Percentiles rank a stretch among this genome's conserved stretches.
phyloP scores from a whole-genome alignment of 1,140 invertebrate genomes.

The Pectinophora gossypiella region DNA sequence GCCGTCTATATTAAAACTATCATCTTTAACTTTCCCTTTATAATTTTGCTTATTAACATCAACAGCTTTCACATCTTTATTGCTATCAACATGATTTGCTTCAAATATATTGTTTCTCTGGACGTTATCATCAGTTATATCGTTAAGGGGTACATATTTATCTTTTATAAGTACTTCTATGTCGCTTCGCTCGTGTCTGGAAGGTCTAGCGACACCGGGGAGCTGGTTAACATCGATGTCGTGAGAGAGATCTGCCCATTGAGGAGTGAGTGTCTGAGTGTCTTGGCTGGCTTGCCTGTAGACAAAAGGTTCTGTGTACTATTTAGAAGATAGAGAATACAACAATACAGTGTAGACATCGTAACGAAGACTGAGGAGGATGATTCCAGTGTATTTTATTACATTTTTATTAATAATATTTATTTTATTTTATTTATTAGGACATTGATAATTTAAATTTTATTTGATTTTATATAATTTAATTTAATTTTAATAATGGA shows the following conservation, averaged over 20 bases:
- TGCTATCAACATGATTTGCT: background rate
- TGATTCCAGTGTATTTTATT: too few species aligned
- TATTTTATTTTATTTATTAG: too few species aligned
- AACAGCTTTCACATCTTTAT: conserved; percentile 7
- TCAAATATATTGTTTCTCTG: conserved; percentile 8
- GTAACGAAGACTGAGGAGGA: too few species aligned
- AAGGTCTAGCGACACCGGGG: conserved; percentile 22
- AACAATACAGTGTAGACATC: too few species aligned
- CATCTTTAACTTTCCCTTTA: background rate
- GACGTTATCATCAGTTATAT: background rate
- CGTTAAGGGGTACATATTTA: conserved; percentile 31
- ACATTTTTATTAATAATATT: too few species aligned
- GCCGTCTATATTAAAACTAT: background rate
- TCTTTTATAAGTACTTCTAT: conserved; percentile 38
- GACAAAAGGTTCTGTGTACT: too few species aligned
- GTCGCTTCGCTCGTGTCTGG: conserved; percentile 30
- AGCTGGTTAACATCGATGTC: conserved; percentile 65
- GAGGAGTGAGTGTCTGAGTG: conserved; percentile 5
- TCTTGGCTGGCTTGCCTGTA: too few species aligned
- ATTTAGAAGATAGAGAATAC: too few species aligned
- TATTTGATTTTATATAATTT: too few species aligned
- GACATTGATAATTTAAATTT: too few species aligned
- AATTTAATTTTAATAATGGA: too few species aligned
- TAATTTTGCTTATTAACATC: conserved; percentile 1
- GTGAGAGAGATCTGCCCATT: conserved; percentile 51